Base-by-base conservation (phyloP, 2,888 invertebrate species). In the Eupithecia inturbata region DNA sequence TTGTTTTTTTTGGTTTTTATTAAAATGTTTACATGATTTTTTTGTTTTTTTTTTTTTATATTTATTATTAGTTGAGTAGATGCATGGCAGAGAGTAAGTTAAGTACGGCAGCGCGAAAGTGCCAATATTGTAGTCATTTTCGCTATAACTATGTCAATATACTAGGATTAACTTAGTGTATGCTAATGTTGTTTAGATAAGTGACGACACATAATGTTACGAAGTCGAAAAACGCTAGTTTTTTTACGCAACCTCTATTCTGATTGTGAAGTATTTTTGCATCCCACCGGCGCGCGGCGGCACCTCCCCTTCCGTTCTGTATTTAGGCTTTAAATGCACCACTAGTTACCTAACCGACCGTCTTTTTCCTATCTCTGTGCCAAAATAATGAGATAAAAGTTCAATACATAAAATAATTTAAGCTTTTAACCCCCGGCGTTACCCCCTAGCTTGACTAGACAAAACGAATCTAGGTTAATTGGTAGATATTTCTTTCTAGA, bases 271-370 rank as follows among this genome's bases (percentile, higher is more conserved):
- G 82, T 92, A 92, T 93, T 92, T 92, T 92, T 93, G 91, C 93
- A 93, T 89, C 87, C 88, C 85, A 78, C 88, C 85, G 78, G n/a
- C n/a, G n/a, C n/a, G n/a, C n/a, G n/a, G n/a, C n/a, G n/a, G 91
- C 93, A 92, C 91, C 49, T 88, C 90, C 87, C 89, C 90, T 91
- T 92, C 90, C 87, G 89, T 91, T 92, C 93, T 93, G 93, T 93
- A 93, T 92, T 89, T 93, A 93, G 92, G 90, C 90, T 90, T 92
- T 90, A 89, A 86, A 84, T 86, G 87, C 91, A 86, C 84, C 84
- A 89, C 91, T 70, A 87, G 82, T 84, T 81, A 86, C 82, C 76
- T n/a, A 80, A 83, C 84, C 85, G 88, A 85, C 9, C 45, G 83
- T 86, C 86, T 86, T 84, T 88, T 87, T 88, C 89, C 89, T 89